A percentile compares a stretch with the other conserved stretches of the same genome.
Evolutionary conservation across 1,140 invertebrate species (phyloP).

Genomic region (Dendrolimus kikuchii): DNA sequence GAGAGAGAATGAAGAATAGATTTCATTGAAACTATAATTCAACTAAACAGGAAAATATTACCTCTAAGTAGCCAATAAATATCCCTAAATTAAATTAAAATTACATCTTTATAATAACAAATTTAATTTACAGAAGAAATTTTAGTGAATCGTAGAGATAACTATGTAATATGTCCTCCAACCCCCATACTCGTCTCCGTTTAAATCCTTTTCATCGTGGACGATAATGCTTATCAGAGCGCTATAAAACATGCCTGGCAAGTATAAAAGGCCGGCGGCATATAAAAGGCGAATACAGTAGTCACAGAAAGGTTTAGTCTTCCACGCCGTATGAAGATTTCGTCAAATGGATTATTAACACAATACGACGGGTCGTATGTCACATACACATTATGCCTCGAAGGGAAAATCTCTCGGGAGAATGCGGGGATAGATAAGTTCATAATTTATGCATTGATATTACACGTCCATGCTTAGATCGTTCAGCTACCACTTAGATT

Average conservation of each 20-base stretch:
- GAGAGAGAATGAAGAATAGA: too few species aligned
- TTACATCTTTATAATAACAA: too few species aligned
- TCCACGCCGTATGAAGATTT: conserved; percentile 28
- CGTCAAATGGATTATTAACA: conserved; percentile 49
- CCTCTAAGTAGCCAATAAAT: too few species aligned
- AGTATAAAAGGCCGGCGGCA: conserved; percentile 10
- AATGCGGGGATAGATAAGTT: conserved; percentile 24
- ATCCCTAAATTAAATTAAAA: too few species aligned
- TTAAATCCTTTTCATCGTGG: conserved; percentile 15
- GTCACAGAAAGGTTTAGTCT: conserved; percentile 14
- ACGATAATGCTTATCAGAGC: conserved; percentile 16
- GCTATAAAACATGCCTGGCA: conserved; percentile 13
- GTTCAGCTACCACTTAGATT: too few species aligned
- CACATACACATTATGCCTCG: conserved; percentile 28
- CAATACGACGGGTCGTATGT: conserved; percentile 25
- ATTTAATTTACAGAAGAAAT: background rate
- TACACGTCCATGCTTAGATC: conserved; percentile 9
- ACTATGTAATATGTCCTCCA: background rate
- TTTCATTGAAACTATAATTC: background rate
- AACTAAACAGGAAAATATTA: background rate
- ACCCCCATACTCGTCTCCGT: conserved; percentile 3
- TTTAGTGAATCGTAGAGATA: background rate
- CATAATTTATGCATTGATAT: conserved; percentile 31
- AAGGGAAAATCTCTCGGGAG: conserved; percentile 8
- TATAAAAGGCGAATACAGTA: conserved; percentile 7